phyloP scores from a whole-genome alignment of 2,113 vertebrate genomes.

The Potamarius usumacintae region DNA sequence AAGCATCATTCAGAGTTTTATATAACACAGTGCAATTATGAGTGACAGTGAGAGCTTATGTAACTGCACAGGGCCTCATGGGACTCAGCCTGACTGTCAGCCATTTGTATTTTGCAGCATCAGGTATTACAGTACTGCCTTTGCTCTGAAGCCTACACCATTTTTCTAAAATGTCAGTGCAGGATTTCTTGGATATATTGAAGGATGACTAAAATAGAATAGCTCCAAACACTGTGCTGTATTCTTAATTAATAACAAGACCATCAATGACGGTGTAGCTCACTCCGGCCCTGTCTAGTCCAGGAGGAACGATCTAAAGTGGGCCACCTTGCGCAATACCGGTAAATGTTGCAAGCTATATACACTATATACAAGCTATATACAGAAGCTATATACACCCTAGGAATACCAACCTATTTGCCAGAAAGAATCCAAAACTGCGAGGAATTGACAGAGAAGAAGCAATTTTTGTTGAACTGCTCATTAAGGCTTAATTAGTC shows the following conservation, averaged over 20 bases:
- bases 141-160: constrained; percentile 3
- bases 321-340: no score
- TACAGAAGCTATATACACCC: no score
- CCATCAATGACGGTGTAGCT: no score
- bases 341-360: no score
- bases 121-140: constrained; percentile 5
- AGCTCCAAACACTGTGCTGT: neutral
- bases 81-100: neutral
- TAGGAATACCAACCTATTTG: no score
- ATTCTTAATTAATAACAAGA: neutral
- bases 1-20: neutral
- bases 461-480: no score
- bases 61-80: neutral
- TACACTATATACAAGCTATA: no score
- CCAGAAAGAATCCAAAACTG: no score
- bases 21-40: constrained; percentile 9
- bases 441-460: no score
- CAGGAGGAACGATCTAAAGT: no score
- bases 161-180: neutral
- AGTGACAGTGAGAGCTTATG: constrained; percentile 21
- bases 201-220: constrained; percentile 12
- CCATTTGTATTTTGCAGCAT: neutral
- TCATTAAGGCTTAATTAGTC: no score
- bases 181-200: neutral
- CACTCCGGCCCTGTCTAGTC: no score